These are phyloP conservation scores for Pseudochaenichthys georgianus DNA, from an alignment of 2,797 vertebrate genomes.

Conservation along the genomic window DNA sequence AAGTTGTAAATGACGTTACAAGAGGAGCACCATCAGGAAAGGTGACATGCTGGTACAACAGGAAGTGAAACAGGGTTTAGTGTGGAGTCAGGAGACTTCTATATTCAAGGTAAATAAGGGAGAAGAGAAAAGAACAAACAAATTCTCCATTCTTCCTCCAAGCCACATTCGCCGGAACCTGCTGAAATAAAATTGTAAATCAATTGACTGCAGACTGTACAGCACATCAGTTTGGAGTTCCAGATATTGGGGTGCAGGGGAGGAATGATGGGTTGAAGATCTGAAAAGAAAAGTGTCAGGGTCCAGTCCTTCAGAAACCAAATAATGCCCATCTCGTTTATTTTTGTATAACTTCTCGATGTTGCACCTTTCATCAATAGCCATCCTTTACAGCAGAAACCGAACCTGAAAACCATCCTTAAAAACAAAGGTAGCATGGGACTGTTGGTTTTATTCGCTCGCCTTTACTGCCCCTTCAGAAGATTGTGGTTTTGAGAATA, in stretches of 20 bases:
- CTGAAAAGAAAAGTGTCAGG: background rate
- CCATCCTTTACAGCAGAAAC: background rate
- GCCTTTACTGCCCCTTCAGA: background rate
- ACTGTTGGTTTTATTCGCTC: background rate
- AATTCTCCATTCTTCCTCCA: conserved; percentile 23
- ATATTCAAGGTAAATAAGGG: conserved; percentile 6
- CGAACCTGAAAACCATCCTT: background rate
- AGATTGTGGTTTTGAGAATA: background rate
- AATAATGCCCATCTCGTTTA: background rate
- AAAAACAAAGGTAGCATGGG: background rate
- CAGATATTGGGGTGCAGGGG: background rate
- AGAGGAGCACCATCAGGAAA: background rate
- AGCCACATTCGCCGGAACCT: conserved; percentile 39
- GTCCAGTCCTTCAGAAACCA: background rate
- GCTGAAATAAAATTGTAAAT: conserved; percentile 40
- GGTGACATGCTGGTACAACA: conserved; percentile 24
- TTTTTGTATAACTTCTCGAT: background rate
- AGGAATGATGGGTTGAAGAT: background rate
- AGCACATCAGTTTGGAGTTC: conserved; percentile 4
- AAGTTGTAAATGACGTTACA: background rate
- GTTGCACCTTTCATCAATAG: background rate
- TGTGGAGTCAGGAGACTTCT: conserved; percentile 24
- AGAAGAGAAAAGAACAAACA: conserved; percentile 6
- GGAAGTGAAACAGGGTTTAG: conserved; percentile 26
- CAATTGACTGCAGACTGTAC: background rate